Percentiles rank a stretch among this genome's conserved stretches.
Conservation (phyloP, 1,140 invertebrate species). For the Uloborus diversus region DNA sequence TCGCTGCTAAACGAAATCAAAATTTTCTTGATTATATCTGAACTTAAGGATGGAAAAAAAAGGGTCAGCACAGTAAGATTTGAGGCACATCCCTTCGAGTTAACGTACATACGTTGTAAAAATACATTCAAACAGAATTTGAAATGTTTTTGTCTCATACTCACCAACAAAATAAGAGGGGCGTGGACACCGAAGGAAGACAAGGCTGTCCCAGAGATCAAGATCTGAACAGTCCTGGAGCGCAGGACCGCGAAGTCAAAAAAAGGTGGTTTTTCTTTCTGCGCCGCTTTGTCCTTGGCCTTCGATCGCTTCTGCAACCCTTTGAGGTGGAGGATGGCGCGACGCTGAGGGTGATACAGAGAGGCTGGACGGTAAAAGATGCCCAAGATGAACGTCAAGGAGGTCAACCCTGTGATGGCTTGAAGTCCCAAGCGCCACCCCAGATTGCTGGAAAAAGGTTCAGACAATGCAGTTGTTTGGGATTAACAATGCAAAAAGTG, state of each 20-base stretch:
- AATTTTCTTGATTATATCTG: no score
- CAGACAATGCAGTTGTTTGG: no score
- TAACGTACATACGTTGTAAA: no score
- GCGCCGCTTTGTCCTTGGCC: constrained; percentile 70
- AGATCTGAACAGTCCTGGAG: constrained; percentile 81
- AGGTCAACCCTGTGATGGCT: constrained; percentile 82
- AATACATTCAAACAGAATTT: no score
- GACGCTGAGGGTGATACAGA: constrained; percentile 86
- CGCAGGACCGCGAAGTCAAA: constrained; percentile 84
- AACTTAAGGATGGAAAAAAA: no score
- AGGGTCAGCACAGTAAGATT: no score
- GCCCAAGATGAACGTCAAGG: constrained; percentile 85
- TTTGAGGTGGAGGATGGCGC: constrained; percentile 87
- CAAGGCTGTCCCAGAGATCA: constrained; percentile 80
- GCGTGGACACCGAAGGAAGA: constrained; percentile 86
- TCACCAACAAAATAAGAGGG: constrained; percentile 90
- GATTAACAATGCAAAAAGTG: no score
- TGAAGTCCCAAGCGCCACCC: constrained; percentile 89
- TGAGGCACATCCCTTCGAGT: no score
- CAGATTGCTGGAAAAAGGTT: constrained; percentile 76
- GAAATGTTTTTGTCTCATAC: no score
- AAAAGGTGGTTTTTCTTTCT: constrained; percentile 73
- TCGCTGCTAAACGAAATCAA: no score
- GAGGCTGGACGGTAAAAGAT: constrained; percentile 89
- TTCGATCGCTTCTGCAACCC: constrained; percentile 72